Evolutionary conservation across 2,888 invertebrate species (phyloP).

Genomic region (Hofmannophila pseudospretella): DNA sequence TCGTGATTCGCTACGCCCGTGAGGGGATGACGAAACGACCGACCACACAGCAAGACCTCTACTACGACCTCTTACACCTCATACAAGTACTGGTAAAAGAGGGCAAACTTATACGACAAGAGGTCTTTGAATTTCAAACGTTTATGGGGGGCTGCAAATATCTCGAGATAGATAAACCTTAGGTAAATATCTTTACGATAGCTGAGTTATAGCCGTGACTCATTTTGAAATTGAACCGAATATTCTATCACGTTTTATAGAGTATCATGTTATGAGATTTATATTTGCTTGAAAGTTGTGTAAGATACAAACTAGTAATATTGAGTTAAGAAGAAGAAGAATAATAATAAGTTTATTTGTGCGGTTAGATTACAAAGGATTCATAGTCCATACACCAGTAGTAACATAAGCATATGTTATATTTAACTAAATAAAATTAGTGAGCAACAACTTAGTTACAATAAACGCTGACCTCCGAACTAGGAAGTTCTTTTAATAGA

Average conservation of each 20-base stretch:
- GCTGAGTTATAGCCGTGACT: slow-evolving; percentile 8
- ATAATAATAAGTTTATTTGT: too few relatives aligned
- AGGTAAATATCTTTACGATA: slow-evolving; percentile 9
- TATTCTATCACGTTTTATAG: not conserved
- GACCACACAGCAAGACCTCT: not conserved
- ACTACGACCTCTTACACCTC: not conserved
- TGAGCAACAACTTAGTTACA: too few relatives aligned
- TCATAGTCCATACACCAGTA: too few relatives aligned
- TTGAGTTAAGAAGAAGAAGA: too few relatives aligned
- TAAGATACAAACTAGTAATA: too few relatives aligned
- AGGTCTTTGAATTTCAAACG: not conserved
- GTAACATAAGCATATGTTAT: too few relatives aligned
- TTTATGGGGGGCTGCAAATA: not conserved
- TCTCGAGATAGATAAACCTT: slow-evolving; percentile 4
- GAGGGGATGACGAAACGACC: not conserved
- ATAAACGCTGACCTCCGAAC: too few relatives aligned
- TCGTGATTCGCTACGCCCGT: not conserved
- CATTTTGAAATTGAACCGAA: slow-evolving; percentile 6
- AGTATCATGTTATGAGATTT: too few relatives aligned
- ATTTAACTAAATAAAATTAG: too few relatives aligned
- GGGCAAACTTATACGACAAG: not conserved
- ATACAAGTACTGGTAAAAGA: not conserved
- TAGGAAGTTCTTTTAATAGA: too few relatives aligned
- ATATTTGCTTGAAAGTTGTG: too few relatives aligned
- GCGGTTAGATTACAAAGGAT: too few relatives aligned